Base-by-base conservation (phyloP, 2,888 invertebrate species). In the Brachylomia viminalis region DNA sequence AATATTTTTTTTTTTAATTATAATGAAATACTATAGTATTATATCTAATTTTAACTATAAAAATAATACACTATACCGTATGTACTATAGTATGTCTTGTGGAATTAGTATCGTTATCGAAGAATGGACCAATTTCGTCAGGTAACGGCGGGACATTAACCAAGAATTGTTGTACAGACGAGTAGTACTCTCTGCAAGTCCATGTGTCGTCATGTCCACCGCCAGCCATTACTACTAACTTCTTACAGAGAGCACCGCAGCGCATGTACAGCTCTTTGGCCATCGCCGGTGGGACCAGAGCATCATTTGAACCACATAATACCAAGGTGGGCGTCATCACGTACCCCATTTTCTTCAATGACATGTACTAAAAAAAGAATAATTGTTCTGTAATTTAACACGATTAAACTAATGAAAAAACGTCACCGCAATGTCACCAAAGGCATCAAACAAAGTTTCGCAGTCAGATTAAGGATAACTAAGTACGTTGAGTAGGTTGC, bases 131-230 rank as follows among this genome's bases (percentile, higher is more conserved):
- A 23, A 92, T 89, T 73, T 93, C 93, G 20, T 90, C 86, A 4
- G 95, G 92, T 58, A 95, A 82, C 0, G 94, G 87, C 11, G 96
- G 95, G 0, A 94, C 92, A 79, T 93, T 94, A 15, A 88, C 61
- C 72, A 97, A 90, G 87, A 97, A 97, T 80, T 96, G 94, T 87
- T 97, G 96, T 78, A 97, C 91, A 2, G 96, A 95, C 42, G 97
- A 93, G 90, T 97, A 98, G 89, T 99, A 99, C 82, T 98, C 98
- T 80, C 98, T 97, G 88, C 98, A 98, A 79, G 98, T 98, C 99
- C 99, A 99, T 0, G 99, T 99, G 93, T 99, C 99, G 91, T 99
- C 99, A 94, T 99, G 99, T 0, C 98, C 98, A 2, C 99, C 99
- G 33, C 97, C 97, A 4, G 98, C 97, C 93, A 99, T 97, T 90